Base-by-base conservation (phyloP, 2,888 invertebrate genomes). In the Lycaena phlaeas region DNA sequence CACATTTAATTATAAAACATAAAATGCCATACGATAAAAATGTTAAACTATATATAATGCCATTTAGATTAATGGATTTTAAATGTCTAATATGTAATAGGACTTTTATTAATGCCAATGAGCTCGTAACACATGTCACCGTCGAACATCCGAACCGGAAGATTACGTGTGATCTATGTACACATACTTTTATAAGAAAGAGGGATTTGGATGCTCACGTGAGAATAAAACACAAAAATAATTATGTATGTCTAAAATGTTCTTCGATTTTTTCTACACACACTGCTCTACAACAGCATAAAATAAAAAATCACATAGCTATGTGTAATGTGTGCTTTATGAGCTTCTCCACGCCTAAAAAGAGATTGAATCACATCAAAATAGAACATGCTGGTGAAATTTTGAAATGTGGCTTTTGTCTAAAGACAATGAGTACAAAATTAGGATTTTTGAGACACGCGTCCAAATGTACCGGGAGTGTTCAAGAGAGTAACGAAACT, bases 321-420 rank as follows among this genome's bases (percentile, higher is more conserved):
- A 57, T 59, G 2, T 79, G 79, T 45, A 77, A 73, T 38, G 50
- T 79, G 6, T 79, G 78, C 42, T 71, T 71, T 4, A 53, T 59
- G 46, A 59, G 59, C 0, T 79, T 77, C 46, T 48, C 68, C 0
- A 64, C 70, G 0, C 52, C 63, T 4, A 54, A 50, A 3, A 64
- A 65, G 43, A 60, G 70, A 14, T 46, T 75, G 15, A 58, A 59
- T 11, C 79, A 81, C 46, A 68, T 76, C 58, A 76, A 74, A 50
- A 41, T 42, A 1, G 62, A 70, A 3, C 79, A 78, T 41, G 53
- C 56, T 0, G 46, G 52, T 4, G 61, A 60, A 2, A 52, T 45
- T 0, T 44, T 66, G 4, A 51, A 64, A 53, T 79, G 79, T 40
- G 67, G 69, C 0, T 67, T 73, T 38, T 79, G 79, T 45, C 45